phyloP scores from a whole-genome alignment of 1,140 invertebrate species.

The Hylaeus anthracinus region DNA sequence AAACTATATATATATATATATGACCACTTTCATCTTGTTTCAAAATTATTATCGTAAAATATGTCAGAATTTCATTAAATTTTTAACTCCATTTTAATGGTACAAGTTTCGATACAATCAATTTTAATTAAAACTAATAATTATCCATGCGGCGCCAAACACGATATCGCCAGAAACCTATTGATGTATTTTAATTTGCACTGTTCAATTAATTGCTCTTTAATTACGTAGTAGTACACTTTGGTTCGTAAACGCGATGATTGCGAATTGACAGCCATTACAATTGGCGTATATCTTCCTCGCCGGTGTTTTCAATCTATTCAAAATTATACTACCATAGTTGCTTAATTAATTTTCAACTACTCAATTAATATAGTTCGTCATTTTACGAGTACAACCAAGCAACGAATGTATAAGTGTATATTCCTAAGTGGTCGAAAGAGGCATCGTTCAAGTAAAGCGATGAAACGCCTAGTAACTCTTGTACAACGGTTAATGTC shows the following conservation, averaged over 20 bases:
- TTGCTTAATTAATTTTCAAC: not conserved
- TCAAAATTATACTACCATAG: not conserved
- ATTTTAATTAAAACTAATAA: not conserved
- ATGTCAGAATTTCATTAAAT: no score
- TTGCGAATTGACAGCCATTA: not conserved
- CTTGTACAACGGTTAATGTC: conserved; percentile 4
- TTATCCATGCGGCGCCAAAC: not conserved
- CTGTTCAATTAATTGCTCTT: not conserved
- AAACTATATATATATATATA: no score
- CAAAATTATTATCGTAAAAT: no score
- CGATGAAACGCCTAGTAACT: not conserved
- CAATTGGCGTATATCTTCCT: not conserved
- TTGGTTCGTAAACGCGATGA: not conserved
- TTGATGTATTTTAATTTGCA: not conserved
- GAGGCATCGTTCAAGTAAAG: not conserved
- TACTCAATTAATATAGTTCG: not conserved
- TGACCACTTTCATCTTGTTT: no score
- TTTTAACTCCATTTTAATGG: no score
- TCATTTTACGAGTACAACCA: not conserved
- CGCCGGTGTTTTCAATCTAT: not conserved
- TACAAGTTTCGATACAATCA: not conserved
- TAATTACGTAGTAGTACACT: not conserved
- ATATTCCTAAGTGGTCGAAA: not conserved
- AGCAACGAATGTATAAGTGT: not conserved
- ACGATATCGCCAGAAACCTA: no score